Evolutionary conservation across 92 coral and sea anemone species (phyloP).

Genomic region (Desmophyllum pertusum): DNA sequence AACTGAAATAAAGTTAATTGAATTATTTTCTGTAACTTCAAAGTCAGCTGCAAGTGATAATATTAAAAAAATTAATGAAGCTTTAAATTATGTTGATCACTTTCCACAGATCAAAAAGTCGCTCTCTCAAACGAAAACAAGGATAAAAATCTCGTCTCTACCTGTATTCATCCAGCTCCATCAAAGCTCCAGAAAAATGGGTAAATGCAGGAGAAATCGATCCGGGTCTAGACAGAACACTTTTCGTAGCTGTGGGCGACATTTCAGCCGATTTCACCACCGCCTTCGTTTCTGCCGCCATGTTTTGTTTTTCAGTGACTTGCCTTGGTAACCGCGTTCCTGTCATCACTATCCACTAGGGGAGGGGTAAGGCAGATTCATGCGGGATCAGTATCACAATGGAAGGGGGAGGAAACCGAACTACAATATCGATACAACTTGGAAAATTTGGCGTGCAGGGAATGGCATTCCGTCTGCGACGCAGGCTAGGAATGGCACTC

Average conservation of each 20-base stretch:
- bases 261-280: constrained; percentile 49
- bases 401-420: no score
- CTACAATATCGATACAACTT: no score
- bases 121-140: not conserved
- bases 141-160: not conserved
- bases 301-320: constrained; percentile 52
- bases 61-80: not conserved
- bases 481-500: no score
- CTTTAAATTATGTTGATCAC: not conserved
- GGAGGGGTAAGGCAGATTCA: not conserved
- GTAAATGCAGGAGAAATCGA: constrained; percentile 45
- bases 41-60: constrained; percentile 15
- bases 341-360: not conserved
- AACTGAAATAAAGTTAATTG: not conserved
- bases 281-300: constrained; percentile 61
- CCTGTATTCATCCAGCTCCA: constrained; percentile 84
- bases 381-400: not conserved
- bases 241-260: constrained; percentile 36
- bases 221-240: constrained; percentile 24
- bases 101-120: not conserved
- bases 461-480: no score
- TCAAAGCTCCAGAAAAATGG: constrained; percentile 43
- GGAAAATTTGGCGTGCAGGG: no score
- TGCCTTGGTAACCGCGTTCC: constrained; percentile 73
- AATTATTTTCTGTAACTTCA: not conserved